Percentiles rank a stretch among this genome's conserved stretches.
Conservation (phyloP, 2,888 invertebrate genomes). For the Callinectes sapidus region DNA sequence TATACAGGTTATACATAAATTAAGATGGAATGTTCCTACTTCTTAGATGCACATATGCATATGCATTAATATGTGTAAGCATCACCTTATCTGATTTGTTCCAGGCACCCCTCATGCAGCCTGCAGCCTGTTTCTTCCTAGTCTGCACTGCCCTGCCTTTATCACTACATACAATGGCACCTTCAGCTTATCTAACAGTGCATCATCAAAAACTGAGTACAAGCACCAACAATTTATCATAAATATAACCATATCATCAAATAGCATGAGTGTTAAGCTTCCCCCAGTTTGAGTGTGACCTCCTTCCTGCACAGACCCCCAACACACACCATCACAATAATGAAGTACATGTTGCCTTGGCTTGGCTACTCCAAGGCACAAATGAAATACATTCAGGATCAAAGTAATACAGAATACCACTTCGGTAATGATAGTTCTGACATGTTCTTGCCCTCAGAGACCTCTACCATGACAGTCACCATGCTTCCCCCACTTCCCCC, state of each 20-base stretch:
- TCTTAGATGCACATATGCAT: no score
- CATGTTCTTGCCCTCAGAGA: constrained; percentile 1
- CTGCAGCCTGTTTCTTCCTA: no score
- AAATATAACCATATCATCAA: neutral
- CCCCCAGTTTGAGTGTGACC: neutral
- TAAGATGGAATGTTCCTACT: no score
- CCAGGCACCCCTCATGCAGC: no score
- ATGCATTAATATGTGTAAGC: no score
- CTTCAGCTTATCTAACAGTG: no score
- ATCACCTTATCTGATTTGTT: no score
- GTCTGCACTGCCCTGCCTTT: no score
- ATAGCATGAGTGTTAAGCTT: neutral
- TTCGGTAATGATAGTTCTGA: neutral
- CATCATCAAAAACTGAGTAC: neutral
- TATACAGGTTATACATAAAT: neutral
- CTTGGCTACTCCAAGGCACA: neutral
- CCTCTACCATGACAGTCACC: neutral
- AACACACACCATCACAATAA: neutral
- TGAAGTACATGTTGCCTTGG: neutral
- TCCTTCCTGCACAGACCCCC: neutral
- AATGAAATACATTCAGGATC: neutral
- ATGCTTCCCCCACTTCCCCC: neutral
- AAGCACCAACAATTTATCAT: neutral
- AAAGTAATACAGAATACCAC: neutral
- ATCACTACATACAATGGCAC: no score